These are phyloP conservation scores for Strigamia maritima DNA, from an alignment of 2,888 invertebrate species.

Conservation along the genomic window DNA sequence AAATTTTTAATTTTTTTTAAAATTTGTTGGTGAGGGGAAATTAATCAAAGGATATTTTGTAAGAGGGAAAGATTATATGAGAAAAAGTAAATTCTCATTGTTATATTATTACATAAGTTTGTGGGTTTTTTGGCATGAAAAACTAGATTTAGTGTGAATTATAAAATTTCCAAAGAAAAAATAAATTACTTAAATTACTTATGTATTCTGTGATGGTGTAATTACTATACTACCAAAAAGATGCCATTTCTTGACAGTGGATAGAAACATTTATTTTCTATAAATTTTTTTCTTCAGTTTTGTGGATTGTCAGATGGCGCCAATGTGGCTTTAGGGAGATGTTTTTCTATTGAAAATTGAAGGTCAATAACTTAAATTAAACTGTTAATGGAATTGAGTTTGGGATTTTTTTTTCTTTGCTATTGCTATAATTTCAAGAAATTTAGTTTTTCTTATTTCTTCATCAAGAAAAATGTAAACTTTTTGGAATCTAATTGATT, in stretches of 20 bases:
- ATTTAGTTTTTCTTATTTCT: neutral
- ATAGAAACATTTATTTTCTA: neutral
- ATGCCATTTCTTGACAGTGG: neutral
- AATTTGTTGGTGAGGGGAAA: neutral
- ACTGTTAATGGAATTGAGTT: neutral
- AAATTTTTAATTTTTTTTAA: neutral
- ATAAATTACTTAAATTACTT: neutral
- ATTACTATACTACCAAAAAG: neutral
- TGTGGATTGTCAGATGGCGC: neutral
- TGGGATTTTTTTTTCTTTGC: neutral
- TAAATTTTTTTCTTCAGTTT: neutral
- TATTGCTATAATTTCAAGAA: neutral
- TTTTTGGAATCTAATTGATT: neutral
- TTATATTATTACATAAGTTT: too few species aligned
- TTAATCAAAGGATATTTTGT: too few species aligned
- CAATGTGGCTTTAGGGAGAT: neutral
- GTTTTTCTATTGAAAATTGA: slow-evolving; percentile 16
- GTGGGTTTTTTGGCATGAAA: too few species aligned
- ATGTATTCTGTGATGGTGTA: neutral
- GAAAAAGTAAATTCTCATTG: too few species aligned
- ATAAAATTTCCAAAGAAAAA: neutral
- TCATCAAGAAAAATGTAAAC: neutral
- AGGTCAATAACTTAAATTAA: slow-evolving; percentile 16
- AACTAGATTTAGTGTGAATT: neutral
- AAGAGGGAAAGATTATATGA: too few species aligned